A percentile compares a stretch with the other conserved stretches of the same genome.
Evolutionary conservation across 2,888 invertebrate species (phyloP).

Genomic region (Aromia moschata): DNA sequence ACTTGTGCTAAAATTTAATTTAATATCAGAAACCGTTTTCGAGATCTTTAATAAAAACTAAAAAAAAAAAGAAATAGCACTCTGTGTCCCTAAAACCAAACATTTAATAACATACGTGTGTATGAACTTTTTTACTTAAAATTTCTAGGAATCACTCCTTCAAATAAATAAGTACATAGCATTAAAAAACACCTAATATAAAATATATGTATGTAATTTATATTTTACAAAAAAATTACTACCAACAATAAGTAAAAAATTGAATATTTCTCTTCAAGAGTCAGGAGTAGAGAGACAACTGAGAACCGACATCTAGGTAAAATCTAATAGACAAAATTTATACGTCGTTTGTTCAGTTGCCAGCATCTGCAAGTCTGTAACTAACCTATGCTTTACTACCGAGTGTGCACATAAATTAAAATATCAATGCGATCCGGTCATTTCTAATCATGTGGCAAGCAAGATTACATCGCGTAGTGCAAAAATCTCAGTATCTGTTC

Average conservation of each 20-base stretch:
- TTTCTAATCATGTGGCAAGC: constrained; percentile 24
- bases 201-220: not conserved
- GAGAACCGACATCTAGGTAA: not conserved
- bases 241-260: too few species aligned
- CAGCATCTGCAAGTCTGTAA: not conserved
- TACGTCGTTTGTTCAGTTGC: not conserved
- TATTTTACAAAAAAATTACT: not conserved
- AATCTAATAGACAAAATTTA: constrained; percentile 9
- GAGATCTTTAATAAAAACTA: too few species aligned
- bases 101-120: too few species aligned
- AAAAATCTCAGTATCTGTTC: constrained; percentile 40
- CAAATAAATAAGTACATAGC: too few species aligned
- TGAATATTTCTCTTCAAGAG: too few species aligned
- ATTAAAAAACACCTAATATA: too few species aligned
- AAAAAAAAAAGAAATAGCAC: too few species aligned
- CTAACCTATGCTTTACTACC: constrained; percentile 9
- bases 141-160: too few species aligned
- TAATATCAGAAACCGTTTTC: too few species aligned
- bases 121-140: too few species aligned
- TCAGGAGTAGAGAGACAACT: not conserved
- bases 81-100: too few species aligned
- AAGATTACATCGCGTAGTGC: constrained; percentile 32
- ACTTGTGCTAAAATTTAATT: too few species aligned
- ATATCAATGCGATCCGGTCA: constrained; percentile 23
- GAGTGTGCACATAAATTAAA: constrained; percentile 17